Evolutionary conservation across 2,113 vertebrate genomes (phyloP).

Genomic region (Anguilla japonica): DNA sequence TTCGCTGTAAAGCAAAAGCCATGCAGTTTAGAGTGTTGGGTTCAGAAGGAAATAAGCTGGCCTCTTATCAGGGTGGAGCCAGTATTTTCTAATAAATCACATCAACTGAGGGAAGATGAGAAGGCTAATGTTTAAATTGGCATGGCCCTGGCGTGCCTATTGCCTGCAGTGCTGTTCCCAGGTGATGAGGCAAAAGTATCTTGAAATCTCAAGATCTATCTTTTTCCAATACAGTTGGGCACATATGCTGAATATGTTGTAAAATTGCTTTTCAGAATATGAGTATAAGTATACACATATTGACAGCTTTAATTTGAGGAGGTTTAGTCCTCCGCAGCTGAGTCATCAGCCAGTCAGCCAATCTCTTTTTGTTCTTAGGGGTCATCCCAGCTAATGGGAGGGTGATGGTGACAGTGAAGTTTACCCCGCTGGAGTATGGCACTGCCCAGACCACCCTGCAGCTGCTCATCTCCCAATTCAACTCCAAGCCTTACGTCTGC

Average conservation of each 20-base stretch:
- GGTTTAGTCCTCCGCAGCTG: not conserved
- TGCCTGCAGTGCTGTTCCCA: not conserved
- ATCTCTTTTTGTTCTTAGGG: constrained; percentile 62
- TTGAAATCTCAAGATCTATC: too few relatives aligned
- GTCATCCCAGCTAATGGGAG: constrained; percentile 82
- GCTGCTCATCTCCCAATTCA: constrained; percentile 82
- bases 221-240: too few relatives aligned
- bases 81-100: too few relatives aligned
- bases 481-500: constrained; percentile 78
- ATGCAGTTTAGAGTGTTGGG: too few relatives aligned
- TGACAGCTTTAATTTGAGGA: not conserved
- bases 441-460: constrained; percentile 80
- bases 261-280: too few relatives aligned
- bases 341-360: not conserved
- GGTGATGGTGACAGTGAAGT: constrained; percentile 71
- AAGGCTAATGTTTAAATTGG: not conserved
- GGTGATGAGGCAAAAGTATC: not conserved
- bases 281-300: not conserved
- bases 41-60: too few relatives aligned
- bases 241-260: too few relatives aligned
- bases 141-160: too few relatives aligned
- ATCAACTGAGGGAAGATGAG: not conserved
- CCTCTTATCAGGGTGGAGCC: too few relatives aligned
- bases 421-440: constrained; percentile 78
- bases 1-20: too few relatives aligned